Evolutionary conservation across 2,797 vertebrate species (phyloP).

Genomic region (Schizopygopsis pylzovi): DNA sequence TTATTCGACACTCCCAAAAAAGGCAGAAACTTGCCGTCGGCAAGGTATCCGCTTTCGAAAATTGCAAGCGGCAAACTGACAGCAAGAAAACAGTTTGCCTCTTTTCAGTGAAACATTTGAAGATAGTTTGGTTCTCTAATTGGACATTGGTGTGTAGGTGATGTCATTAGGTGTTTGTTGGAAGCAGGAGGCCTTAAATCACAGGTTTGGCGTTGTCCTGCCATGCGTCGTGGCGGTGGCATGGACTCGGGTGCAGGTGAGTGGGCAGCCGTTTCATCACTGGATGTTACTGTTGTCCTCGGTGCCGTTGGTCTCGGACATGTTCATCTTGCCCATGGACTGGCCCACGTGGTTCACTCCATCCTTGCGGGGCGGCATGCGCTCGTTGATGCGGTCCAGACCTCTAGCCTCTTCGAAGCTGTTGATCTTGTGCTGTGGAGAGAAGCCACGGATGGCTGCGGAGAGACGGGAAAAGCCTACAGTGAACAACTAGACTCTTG

Average conservation of each 20-base stretch:
- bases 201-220: constrained; percentile 77
- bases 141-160: constrained; percentile 70
- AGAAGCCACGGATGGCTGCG: constrained; percentile 83
- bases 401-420: constrained; percentile 85
- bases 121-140: constrained; percentile 58
- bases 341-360: constrained; percentile 83
- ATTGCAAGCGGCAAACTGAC: constrained; percentile 65
- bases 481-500: constrained; percentile 40
- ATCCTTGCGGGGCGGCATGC: constrained; percentile 84
- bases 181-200: constrained; percentile 79
- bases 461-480: constrained; percentile 45
- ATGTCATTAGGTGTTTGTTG: constrained; percentile 74
- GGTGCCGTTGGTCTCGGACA: constrained; percentile 85
- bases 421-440: constrained; percentile 85
- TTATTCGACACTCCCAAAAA: constrained; percentile 51
- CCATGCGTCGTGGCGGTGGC: constrained; percentile 67
- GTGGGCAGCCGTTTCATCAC: constrained; percentile 70
- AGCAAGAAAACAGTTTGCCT: constrained; percentile 73
- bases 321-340: constrained; percentile 85
- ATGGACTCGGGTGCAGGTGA: constrained; percentile 65
- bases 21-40: constrained; percentile 59
- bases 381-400: constrained; percentile 85
- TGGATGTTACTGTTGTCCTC: constrained; percentile 86
- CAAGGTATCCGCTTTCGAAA: constrained; percentile 49
- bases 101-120: constrained; percentile 67